These are phyloP conservation scores for Ptyas mucosa DNA, from an alignment of 2,113 vertebrate genomes.

Conservation along the genomic window DNA sequence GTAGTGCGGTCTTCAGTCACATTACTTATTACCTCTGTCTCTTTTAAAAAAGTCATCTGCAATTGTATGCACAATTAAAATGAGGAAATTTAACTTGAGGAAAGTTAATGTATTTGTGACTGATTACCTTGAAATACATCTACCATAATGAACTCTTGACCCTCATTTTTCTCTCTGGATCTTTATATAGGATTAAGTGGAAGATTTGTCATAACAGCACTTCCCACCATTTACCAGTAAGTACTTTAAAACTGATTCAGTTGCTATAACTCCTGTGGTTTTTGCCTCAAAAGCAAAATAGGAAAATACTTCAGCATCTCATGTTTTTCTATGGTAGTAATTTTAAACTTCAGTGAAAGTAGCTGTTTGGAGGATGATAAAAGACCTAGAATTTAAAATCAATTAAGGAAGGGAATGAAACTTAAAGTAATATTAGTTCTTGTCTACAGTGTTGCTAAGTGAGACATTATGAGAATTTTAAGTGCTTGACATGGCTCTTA, in stretches of 20 bases:
- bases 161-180: background rate
- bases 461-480: background rate
- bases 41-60: background rate
- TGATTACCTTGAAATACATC: background rate
- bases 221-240: slow-evolving; percentile 97
- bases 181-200: slow-evolving; percentile 85
- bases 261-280: background rate
- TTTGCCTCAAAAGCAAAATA: background rate
- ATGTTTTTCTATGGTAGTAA: background rate
- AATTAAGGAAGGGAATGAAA: background rate
- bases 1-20: background rate
- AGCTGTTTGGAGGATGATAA: background rate
- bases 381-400: background rate
- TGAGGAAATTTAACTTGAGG: background rate
- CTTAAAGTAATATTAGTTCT: background rate
- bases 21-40: background rate
- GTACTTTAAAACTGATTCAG: slow-evolving; percentile 52
- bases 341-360: background rate
- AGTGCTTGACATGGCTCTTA: background rate
- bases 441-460: background rate
- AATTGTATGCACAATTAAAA: background rate
- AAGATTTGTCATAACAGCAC: slow-evolving; percentile 93
- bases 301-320: background rate
- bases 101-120: background rate
- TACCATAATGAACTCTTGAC: background rate